These are phyloP conservation scores for Albula goreensis DNA, from an alignment of 2,113 vertebrate genomes.

Conservation along the genomic window DNA sequence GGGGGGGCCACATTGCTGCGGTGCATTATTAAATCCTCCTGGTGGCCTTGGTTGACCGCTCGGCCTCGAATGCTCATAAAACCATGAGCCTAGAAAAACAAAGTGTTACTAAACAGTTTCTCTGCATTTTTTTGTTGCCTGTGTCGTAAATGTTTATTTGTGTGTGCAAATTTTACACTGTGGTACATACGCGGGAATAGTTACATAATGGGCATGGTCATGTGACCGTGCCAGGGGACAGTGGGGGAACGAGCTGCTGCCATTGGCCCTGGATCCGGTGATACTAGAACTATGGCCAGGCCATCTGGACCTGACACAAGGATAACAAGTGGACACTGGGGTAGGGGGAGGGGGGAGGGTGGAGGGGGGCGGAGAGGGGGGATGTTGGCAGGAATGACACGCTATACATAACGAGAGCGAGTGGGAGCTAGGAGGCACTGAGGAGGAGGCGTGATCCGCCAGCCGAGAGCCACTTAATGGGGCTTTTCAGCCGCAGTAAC, in stretches of 20 bases:
- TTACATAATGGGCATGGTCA: slow-evolving; percentile 19
- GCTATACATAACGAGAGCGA: background rate
- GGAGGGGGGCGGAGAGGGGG: background rate
- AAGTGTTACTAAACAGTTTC: background rate
- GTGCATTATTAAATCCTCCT: background rate
- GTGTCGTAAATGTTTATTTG: no score
- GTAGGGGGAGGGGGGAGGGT: slow-evolving; percentile 27
- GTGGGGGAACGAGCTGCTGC: slow-evolving; percentile 20
- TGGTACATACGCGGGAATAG: background rate
- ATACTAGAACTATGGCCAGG: slow-evolving; percentile 13
- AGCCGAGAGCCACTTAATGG: background rate
- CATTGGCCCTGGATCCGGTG: slow-evolving; percentile 26
- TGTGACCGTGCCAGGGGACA: slow-evolving; percentile 23
- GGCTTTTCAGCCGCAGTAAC: background rate
- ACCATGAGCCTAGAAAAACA: background rate
- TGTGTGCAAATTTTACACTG: background rate
- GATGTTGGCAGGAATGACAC: slow-evolving; percentile 42
- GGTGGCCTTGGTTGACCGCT: background rate
- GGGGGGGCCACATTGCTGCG: background rate
- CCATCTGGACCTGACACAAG: slow-evolving; percentile 43
- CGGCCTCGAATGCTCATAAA: background rate
- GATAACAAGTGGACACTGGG: slow-evolving; percentile 38
- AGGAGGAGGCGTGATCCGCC: background rate
- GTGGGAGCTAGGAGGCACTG: background rate
- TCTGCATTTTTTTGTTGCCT: background rate